Percentiles rank a stretch among this genome's conserved stretches.
These are phyloP conservation scores for Craseonycteris thonglongyai DNA, from an alignment of 2,113 vertebrate genomes.

Conservation along the genomic window DNA sequence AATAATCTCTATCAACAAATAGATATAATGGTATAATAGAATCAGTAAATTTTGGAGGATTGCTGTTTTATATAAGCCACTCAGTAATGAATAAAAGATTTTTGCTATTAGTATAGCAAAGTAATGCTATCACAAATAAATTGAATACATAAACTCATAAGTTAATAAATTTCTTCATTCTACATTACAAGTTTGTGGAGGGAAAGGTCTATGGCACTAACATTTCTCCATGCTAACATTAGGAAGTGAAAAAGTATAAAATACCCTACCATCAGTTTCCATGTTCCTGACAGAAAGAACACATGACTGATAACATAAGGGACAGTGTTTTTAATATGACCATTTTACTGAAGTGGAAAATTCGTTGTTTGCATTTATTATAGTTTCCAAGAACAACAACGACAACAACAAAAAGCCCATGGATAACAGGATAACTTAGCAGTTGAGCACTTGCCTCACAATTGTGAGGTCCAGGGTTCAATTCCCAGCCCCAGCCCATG, in stretches of 20 bases:
- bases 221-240: background rate
- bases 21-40: background rate
- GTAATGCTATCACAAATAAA: background rate
- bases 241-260: slow-evolving; percentile 32
- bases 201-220: background rate
- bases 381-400: slow-evolving; percentile 1
- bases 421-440: no score
- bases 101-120: background rate
- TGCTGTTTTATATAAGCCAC: background rate
- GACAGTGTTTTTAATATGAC: background rate
- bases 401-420: background rate
- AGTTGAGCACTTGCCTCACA: no score
- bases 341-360: background rate
- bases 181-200: background rate
- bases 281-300: background rate
- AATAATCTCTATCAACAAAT: background rate
- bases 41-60: background rate
- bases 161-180: background rate
- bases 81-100: background rate
- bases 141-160: slow-evolving; percentile 9
- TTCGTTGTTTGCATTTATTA: slow-evolving; percentile 3
- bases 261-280: background rate
- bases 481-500: no score
- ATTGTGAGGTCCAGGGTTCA: no score
- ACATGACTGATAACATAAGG: background rate